Evolutionary conservation across 2,113 vertebrate genomes (phyloP).

Genomic region (Mormoops blainvillei): DNA sequence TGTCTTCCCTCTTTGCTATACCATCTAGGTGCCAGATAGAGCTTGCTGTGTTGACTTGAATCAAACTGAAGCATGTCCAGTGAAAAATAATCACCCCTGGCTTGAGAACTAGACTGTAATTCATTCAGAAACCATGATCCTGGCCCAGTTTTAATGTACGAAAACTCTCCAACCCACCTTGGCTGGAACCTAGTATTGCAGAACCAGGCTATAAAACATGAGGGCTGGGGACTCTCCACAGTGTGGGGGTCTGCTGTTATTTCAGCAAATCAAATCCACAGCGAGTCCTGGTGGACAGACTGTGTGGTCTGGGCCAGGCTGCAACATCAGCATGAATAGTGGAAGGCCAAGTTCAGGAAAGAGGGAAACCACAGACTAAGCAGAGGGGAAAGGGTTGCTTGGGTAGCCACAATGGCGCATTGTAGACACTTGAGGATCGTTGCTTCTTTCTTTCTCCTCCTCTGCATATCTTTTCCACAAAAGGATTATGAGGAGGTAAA

Average conservation of each 20-base stretch:
- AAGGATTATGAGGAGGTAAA: neutral
- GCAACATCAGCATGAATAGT: constrained; percentile 16
- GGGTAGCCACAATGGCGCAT: neutral
- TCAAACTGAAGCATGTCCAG: neutral
- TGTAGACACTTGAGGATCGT: neutral
- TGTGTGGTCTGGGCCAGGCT: constrained; percentile 50
- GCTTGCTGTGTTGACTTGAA: constrained; percentile 35
- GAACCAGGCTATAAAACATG: constrained; percentile 33
- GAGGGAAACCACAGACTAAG: constrained; percentile 21
- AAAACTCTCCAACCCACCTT: constrained; percentile 59
- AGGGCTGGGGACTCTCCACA: neutral
- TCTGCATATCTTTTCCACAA: neutral
- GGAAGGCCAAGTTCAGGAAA: neutral
- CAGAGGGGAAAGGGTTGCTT: neutral
- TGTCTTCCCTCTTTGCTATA: constrained; percentile 11
- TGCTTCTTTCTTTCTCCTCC: neutral
- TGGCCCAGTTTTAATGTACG: constrained; percentile 46
- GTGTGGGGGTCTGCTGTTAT: neutral
- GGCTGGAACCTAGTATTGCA: constrained; percentile 23
- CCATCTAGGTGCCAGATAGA: neutral
- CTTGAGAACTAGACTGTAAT: constrained; percentile 41
- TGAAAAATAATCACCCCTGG: constrained; percentile 33
- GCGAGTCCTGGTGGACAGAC: neutral
- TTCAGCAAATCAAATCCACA: constrained; percentile 1
- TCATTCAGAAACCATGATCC: constrained; percentile 46